Evolutionary conservation across 2,113 vertebrate species (phyloP).

Genomic region (Myocastor coypus): DNA sequence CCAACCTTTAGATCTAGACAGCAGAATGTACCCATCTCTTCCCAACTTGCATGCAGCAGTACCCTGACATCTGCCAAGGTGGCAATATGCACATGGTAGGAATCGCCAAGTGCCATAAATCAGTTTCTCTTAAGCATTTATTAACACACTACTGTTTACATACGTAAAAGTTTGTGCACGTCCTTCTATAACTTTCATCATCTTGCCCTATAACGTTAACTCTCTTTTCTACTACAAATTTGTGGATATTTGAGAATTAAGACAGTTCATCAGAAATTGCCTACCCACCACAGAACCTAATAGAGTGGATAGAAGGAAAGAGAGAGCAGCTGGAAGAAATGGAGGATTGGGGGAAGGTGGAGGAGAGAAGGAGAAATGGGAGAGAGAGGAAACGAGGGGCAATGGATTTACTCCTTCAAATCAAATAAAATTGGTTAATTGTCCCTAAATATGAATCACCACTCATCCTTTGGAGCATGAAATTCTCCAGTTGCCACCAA

Average conservation of each 20-base stretch:
- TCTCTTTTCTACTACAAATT: background rate
- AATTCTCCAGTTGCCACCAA: background rate
- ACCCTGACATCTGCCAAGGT: background rate
- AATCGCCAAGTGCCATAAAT: background rate
- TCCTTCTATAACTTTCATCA: background rate
- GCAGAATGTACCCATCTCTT: background rate
- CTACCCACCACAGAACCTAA: background rate
- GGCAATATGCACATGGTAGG: background rate
- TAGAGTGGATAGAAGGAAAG: background rate
- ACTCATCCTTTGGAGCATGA: background rate
- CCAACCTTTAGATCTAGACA: background rate
- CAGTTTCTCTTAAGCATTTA: background rate
- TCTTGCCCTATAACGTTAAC: background rate
- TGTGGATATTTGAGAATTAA: background rate
- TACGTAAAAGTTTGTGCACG: background rate
- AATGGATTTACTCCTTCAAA: background rate
- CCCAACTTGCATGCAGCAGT: background rate
- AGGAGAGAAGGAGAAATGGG: background rate
- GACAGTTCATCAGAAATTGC: background rate
- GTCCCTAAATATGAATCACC: background rate
- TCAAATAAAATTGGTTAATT: background rate
- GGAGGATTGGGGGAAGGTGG: background rate
- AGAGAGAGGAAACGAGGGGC: too few species aligned
- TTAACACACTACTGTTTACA: background rate
- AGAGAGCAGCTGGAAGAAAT: background rate